Evolutionary conservation across 2,113 vertebrate species (phyloP).

Genomic region (Stigmatopora nigra): DNA sequence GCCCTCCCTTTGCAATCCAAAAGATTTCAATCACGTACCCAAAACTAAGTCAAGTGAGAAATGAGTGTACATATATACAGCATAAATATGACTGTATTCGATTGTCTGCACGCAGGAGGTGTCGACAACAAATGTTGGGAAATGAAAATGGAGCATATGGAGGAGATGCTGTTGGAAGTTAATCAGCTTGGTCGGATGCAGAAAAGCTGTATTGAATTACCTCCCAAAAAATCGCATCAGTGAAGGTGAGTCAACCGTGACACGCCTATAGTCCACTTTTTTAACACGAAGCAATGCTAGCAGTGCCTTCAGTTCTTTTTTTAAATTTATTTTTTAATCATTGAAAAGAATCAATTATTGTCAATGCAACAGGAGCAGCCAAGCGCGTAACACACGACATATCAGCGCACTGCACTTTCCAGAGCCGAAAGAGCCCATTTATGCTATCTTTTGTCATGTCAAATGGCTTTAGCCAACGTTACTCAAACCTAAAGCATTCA

Average conservation of each 20-base stretch:
- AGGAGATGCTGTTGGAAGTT: conserved; percentile 28
- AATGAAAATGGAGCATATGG: conserved; percentile 23
- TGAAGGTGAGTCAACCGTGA: conserved; percentile 59
- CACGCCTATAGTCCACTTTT: conserved; percentile 53
- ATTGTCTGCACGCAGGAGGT: conserved; percentile 20
- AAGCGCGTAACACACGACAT: conserved; percentile 71
- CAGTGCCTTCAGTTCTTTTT: conserved; percentile 39
- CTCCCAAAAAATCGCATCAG: conserved; percentile 39
- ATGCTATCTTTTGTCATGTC: conserved; percentile 55
- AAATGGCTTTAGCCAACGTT: conserved; percentile 31
- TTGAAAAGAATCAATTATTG: conserved; percentile 78
- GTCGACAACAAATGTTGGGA: not conserved
- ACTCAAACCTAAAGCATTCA: conserved; percentile 52
- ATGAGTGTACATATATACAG: not conserved
- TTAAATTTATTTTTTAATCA: conserved; percentile 62
- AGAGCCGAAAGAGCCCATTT: conserved; percentile 45
- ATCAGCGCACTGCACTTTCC: conserved; percentile 62
- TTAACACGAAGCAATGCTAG: conserved; percentile 63
- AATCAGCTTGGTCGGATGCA: conserved; percentile 52
- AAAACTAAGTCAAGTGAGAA: not conserved
- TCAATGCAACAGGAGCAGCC: conserved; percentile 68
- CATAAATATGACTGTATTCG: conserved; percentile 4
- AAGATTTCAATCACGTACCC: not conserved
- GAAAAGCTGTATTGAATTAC: conserved; percentile 61
- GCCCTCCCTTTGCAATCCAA: not conserved